phyloP scores from a whole-genome alignment of 2,113 vertebrate species.

The Girardinichthys multiradiatus region DNA sequence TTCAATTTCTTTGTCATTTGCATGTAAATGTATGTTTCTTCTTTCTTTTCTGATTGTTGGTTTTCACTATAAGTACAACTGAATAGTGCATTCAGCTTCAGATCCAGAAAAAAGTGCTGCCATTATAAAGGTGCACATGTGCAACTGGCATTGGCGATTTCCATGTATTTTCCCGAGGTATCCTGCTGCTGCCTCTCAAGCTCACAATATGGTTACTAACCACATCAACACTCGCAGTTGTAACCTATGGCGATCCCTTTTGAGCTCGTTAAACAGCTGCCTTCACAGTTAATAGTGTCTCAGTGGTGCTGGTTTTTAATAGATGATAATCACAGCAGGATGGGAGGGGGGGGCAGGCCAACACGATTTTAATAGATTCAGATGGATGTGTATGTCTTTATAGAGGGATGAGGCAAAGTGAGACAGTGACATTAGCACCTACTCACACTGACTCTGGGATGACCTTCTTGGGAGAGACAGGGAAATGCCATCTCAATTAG shows the following conservation, averaged over 20 bases:
- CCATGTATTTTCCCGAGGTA: constrained; percentile 31
- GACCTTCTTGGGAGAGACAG: constrained; percentile 68
- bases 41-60: too few species aligned
- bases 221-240: constrained; percentile 55
- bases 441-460: constrained; percentile 52
- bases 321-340: constrained; percentile 65
- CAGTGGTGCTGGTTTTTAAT: constrained; percentile 54
- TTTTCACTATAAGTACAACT: constrained; percentile 35
- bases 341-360: constrained; percentile 37
- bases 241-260: constrained; percentile 43
- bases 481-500: constrained; percentile 78
- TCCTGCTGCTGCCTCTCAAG: constrained; percentile 6
- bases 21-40: too few species aligned
- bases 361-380: constrained; percentile 62
- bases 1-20: too few species aligned
- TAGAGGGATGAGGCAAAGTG: constrained; percentile 38
- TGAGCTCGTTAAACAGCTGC: constrained; percentile 50
- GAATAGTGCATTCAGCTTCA: constrained; percentile 14
- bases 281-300: constrained; percentile 34
- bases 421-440: constrained; percentile 42
- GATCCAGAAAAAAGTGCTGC: constrained; percentile 19
- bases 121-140: constrained; percentile 38
- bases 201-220: constrained; percentile 29
- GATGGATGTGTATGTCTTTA: constrained; percentile 54
- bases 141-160: constrained; percentile 24